phyloP scores from a whole-genome alignment of 37 sponge, comb jelly and placozoan species.

The Ephydatia muelleri region DNA sequence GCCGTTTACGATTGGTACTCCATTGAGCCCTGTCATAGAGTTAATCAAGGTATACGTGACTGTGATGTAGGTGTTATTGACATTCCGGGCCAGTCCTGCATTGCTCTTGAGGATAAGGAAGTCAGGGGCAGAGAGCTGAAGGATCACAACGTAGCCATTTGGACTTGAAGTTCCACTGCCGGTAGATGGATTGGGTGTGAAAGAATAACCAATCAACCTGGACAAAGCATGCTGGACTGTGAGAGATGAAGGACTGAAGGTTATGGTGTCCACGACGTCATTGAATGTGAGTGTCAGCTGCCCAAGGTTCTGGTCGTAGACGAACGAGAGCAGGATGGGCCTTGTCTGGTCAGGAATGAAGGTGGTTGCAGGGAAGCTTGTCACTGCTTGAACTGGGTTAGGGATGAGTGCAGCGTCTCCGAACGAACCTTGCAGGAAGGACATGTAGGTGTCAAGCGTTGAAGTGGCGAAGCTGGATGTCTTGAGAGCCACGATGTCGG shows the following conservation, averaged over 20 bases:
- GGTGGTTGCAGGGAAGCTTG: conserved; percentile 2
- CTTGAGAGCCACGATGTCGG: conserved; percentile 69
- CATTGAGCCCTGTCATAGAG: conserved; percentile 75
- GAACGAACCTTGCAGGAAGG: conserved; percentile 52
- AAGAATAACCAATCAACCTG: conserved; percentile 48
- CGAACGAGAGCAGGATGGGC: conserved; percentile 68
- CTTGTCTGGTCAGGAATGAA: conserved; percentile 78
- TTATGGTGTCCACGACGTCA: conserved; percentile 75
- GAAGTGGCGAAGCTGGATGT: conserved; percentile 63
- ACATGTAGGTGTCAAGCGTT: conserved; percentile 50
- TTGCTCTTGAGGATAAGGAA: conserved; percentile 80
- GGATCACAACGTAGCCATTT: conserved; percentile 75
- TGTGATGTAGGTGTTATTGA: conserved; percentile 79
- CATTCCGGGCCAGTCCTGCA: conserved; percentile 66
- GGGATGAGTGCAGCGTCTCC: conserved; percentile 44
- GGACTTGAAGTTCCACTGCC: conserved; percentile 72
- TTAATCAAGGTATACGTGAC: conserved; percentile 79
- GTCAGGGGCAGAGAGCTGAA: conserved; percentile 79
- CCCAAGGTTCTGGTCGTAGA: conserved; percentile 74
- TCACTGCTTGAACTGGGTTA: conserved; percentile 31
- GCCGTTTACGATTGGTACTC: conserved; percentile 88
- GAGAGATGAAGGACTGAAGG: conserved; percentile 78
- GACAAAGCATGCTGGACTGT: conserved; percentile 73
- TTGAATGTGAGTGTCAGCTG: conserved; percentile 76
- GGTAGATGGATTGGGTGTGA: conserved; percentile 40